Evolutionary conservation across 2,888 invertebrate species (phyloP), one percentile per base, ranked within the genome.

Genomic region (Sepiola atlantica): DNA sequence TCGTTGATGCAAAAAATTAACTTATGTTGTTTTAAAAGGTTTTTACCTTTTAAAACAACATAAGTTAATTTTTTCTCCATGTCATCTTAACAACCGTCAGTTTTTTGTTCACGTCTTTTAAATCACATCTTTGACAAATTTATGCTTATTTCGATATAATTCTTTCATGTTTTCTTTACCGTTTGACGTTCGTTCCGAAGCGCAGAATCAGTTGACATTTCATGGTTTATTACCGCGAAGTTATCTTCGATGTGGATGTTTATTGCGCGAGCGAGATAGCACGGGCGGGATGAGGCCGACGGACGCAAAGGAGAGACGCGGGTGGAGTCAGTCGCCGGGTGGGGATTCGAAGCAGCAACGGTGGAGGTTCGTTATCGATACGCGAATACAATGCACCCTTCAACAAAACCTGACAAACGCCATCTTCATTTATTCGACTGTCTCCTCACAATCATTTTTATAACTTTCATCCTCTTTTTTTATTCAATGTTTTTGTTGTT

Each of bases 381-480:
- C 77, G 32, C 77, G 77, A 77, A 77, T 77, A 77, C 77, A 77
- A 77, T 77, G 77, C 12, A 77, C n/a, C 77, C 77, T 77, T 77
- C 77, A 77, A 77, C 77, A 77, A 77, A 77, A 77, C 32, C 77
- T 77, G 77, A 77, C 77, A 77, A 77, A 77, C 77, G 32, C 77
- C n/a, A n/a, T 12, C 77, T 77, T 77, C 77, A 32, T 77, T 77
- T 77, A 77, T 77, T 77, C 24, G n/a, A n/a, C 16, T 77, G n/a
- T 77, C 77, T 77, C 77, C 32, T 77, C 1, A 77, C 32, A 77
- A 77, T 77, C 77, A 77, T 77, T n/a, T 77, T 77, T 77, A 77
- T 77, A n/a, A 77, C n/a, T 77, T 77, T 77, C 18, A 77, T 1
- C 32, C 77, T 77, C 8, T 14, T 4, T n/a, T 45, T 45, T n/a